Evolutionary conservation across 2,888 invertebrate genomes (phyloP).

Genomic region (Lasioglossum malachurum): DNA sequence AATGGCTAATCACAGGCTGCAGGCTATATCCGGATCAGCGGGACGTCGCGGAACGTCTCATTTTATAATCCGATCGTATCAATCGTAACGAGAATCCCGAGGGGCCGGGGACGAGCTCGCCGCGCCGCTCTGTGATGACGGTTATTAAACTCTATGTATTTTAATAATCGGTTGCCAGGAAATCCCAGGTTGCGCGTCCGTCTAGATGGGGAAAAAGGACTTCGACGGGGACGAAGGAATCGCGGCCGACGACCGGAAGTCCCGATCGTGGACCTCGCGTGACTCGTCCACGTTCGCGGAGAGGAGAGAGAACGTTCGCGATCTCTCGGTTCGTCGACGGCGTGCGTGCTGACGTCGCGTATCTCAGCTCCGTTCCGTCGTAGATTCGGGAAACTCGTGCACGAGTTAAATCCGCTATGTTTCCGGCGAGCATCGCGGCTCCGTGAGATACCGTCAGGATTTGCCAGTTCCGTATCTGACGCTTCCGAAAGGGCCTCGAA

Average conservation of each 20-base stretch:
- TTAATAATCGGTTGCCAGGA: slow-evolving; percentile 7
- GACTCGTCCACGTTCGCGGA: slow-evolving; percentile 62
- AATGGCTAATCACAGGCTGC: slow-evolving; percentile 8
- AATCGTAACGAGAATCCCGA: neutral
- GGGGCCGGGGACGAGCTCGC: neutral
- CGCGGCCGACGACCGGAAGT: slow-evolving; percentile 52
- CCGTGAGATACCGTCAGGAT: slow-evolving; percentile 62
- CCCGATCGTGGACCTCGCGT: slow-evolving; percentile 62
- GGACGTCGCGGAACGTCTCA: slow-evolving; percentile 1
- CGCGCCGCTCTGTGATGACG: slow-evolving; percentile 1
- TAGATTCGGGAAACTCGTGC: slow-evolving; percentile 61
- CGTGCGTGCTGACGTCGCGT: slow-evolving; percentile 72
- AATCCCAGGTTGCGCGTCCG: neutral
- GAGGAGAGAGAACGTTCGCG: slow-evolving; percentile 59
- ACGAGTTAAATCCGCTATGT: slow-evolving; percentile 69
- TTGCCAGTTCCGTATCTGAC: slow-evolving; percentile 61
- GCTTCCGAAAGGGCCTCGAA: slow-evolving; percentile 25
- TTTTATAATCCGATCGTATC: slow-evolving; percentile 18
- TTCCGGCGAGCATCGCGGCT: slow-evolving; percentile 64
- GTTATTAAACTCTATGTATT: neutral
- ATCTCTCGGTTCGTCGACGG: slow-evolving; percentile 56
- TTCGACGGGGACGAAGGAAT: slow-evolving; percentile 11
- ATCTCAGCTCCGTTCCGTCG: slow-evolving; percentile 70
- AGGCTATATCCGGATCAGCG: neutral
- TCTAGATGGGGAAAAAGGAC: neutral